Conservation (phyloP, 2,888 invertebrate genomes). For the Chymomyza fuscimana region DNA sequence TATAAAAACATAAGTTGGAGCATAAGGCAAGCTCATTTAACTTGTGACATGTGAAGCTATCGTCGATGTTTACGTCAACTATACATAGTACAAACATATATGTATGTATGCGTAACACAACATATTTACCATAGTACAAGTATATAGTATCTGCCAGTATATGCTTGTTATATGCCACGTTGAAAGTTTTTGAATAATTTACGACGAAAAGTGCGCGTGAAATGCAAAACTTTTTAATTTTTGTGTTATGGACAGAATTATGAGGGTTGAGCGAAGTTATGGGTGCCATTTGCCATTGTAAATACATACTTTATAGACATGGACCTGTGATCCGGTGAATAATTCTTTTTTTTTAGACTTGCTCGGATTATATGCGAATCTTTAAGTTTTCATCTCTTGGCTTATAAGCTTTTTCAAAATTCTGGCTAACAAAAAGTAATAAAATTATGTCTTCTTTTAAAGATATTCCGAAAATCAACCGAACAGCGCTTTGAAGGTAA, state of each 20-base stretch:
- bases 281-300: not conserved
- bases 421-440: too few relatives aligned
- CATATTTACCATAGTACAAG: not conserved
- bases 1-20: conserved; percentile 23
- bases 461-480: too few relatives aligned
- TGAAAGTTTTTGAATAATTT: conserved; percentile 64
- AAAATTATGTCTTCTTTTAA: too few relatives aligned
- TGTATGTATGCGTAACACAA: not conserved
- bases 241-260: not conserved
- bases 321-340: not conserved
- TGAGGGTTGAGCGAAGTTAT: not conserved
- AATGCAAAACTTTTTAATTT: conserved; percentile 49
- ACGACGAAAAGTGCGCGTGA: conserved; percentile 43
- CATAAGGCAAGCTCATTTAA: conserved; percentile 48
- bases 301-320: not conserved
- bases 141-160: not conserved
- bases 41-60: conserved; percentile 48
- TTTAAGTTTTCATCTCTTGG: too few relatives aligned
- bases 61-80: not conserved
- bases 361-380: too few relatives aligned
- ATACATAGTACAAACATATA: not conserved
- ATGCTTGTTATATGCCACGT: conserved; percentile 31
- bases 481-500: too few relatives aligned
- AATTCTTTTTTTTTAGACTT: too few relatives aligned
- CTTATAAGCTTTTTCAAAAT: too few relatives aligned